These are phyloP conservation scores for Stenotaenia linearis DNA, from an alignment of 2,888 invertebrate species.

Conservation along the genomic window DNA sequence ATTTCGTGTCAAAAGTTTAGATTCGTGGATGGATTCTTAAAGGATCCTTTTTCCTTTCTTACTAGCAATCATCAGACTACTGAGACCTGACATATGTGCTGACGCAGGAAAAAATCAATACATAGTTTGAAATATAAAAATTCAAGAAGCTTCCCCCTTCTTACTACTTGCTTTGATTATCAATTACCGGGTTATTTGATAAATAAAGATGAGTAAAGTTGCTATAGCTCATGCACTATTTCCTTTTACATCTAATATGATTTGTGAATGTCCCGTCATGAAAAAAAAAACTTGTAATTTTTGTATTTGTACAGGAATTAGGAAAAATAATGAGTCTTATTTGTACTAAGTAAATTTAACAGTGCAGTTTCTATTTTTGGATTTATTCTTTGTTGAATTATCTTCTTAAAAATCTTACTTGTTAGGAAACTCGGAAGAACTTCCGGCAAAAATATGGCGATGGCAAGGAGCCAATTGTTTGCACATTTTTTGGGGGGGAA, in stretches of 20 bases:
- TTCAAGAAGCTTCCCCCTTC: not conserved
- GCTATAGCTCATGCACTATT: too few relatives aligned
- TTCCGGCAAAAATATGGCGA: not conserved
- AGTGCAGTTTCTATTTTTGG: too few relatives aligned
- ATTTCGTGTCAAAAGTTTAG: not conserved
- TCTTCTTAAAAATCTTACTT: not conserved
- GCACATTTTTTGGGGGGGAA: not conserved
- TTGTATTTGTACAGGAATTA: too few relatives aligned
- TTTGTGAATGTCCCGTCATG: too few relatives aligned
- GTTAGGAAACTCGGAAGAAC: not conserved
- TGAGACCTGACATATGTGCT: not conserved
- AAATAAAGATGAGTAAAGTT: too few relatives aligned
- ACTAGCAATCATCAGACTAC: not conserved
- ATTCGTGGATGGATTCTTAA: slow-evolving; percentile 14
- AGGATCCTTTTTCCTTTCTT: not conserved
- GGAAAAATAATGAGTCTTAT: too few relatives aligned
- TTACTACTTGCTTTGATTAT: too few relatives aligned
- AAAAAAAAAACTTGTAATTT: too few relatives aligned
- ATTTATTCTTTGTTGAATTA: too few relatives aligned
- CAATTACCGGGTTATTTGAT: too few relatives aligned
- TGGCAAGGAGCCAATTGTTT: not conserved
- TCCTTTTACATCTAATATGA: too few relatives aligned
- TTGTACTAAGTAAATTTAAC: too few relatives aligned
- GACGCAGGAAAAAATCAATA: not conserved
- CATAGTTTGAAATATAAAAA: not conserved